Evolutionary conservation across 1,140 invertebrate species (phyloP), one percentile per base, ranked within the genome.

Genomic region (Brachionus rotundiformis): DNA sequence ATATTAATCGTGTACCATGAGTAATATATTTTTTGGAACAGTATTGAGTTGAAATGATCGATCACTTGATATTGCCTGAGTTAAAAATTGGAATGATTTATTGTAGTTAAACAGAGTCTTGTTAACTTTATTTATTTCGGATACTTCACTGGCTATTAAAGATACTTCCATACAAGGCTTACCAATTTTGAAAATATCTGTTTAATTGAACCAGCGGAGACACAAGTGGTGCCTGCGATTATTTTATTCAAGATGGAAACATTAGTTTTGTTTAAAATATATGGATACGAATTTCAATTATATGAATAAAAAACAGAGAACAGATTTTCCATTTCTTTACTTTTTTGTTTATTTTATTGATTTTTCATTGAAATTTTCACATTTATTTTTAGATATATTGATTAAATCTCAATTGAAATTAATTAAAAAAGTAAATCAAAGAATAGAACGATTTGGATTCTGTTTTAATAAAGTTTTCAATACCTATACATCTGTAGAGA

Each of bases 281-380:
- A 29, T 13, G 29, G 25, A 29, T 63, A 63, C 16, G 8, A 33
- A 29, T 29, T 29, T 63, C 29, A 25, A 63, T 63, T 63, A 16
- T 29, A 27, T 54, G 29, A 63, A 63, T 63, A 7, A 33, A n/a
- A 63, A 31, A 29, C 29, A 54, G 47, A 54, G 61, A 63, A 63
- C 61, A 63, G 61, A 63, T 63, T 63, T 63, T 63, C 25, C 19
- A 63, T 63, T 63, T 63, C 47, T 54, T 54, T 54, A 54, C 47
- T 54, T 63, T n/a, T n/a, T 33, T 63, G 61, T 63, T 63, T 63
- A 63, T 23, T 63, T 63, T 63, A 63, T 63, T 63, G 29, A 63
- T 63, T 63, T 63, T 63, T 3, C 6, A 33, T 63, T 63, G 61
- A 63, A 33, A 31, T 63, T 63, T 63, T 63, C 61, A 63, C 61